phyloP scores from a whole-genome alignment of 2,797 vertebrate species.

The Sardinella longiceps region DNA sequence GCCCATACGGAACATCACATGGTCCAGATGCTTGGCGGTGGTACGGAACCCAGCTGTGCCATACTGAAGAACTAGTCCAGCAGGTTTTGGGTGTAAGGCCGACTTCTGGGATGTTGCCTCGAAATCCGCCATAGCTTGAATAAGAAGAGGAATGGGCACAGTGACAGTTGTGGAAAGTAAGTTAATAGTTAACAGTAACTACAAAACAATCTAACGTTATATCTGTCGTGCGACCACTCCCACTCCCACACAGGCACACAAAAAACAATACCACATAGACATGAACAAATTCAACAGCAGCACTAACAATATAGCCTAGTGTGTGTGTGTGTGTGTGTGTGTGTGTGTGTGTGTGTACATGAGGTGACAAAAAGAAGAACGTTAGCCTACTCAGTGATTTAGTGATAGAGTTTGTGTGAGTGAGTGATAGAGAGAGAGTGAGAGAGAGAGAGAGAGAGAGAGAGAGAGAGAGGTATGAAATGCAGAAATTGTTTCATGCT shows the following conservation, averaged over 20 bases:
- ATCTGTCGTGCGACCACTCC: not conserved
- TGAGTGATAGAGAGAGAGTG: no score
- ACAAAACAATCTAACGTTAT: no score
- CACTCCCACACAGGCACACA: not conserved
- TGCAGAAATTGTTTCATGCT: no score
- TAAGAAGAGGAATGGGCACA: not conserved
- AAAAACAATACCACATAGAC: not conserved
- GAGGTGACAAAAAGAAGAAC: no score
- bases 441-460: no score
- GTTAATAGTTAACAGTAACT: no score
- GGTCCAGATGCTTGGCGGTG: slow-evolving; percentile 81
- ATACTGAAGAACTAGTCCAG: slow-evolving; percentile 83
- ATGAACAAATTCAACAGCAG: not conserved
- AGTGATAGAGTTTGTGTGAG: no score
- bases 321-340: not conserved
- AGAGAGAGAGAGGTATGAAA: no score
- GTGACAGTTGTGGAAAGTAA: no score
- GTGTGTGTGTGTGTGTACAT: no score
- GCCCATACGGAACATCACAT: slow-evolving; percentile 95
- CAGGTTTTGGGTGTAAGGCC: slow-evolving; percentile 77
- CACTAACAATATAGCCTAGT: not conserved
- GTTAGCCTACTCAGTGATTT: no score
- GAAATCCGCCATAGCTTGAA: slow-evolving; percentile 74
- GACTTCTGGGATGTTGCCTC: slow-evolving; percentile 75
- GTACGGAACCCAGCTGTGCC: slow-evolving; percentile 92